Evolutionary conservation across 1,140 invertebrate species (phyloP), one percentile per base, ranked within the genome.

Genomic region (Procambarus clarkii): DNA sequence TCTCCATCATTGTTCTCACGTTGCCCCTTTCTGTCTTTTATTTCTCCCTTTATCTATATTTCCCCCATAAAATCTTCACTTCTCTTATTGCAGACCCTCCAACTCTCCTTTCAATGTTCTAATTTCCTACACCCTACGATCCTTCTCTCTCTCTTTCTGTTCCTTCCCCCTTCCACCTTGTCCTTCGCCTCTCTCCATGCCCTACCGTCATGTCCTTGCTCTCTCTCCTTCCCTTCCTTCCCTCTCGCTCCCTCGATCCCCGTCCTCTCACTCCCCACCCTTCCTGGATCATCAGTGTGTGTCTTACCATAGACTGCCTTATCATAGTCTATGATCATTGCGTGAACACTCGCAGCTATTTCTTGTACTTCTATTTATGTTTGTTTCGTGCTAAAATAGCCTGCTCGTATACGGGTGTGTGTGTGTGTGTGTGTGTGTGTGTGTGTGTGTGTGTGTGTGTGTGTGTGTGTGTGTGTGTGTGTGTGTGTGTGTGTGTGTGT

Each of bases 401-500:
- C 34, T 34, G 34, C 34, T 34, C 34, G 34, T 34, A 34, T 34
- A 34, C 34, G 34, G 0, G 64, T 69, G 64, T 69, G 64, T 69
- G 64, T 69, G 64, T 69, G 64, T 69, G 64, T 69, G 64, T 69
- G 64, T 69, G 64, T 69, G 64, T 34, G 71, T 74, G 71, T 74
- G 71, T 74, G 71, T 74, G 71, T 74, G 71, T 74, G 71, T 74
- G 71, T 74, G 71, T 74, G 71, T 74, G 71, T 74, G 71, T 74
- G 71, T 74, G 71, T 74, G 71, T 74, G 71, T 74, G 71, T 74
- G 71, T 74, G 71, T 74, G 71, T 74, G 71, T 74, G 50, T 77
- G 74, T 77, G 74, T 77, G 74, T 77, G 74, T 77, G 74, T 77
- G 74, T 77, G 74, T 77, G 74, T 76, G n/a, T 76, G 74, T n/a